Percentiles rank a stretch among this genome's conserved stretches.
Evolutionary conservation across 2,797 vertebrate species (phyloP).

Genomic region (Chromis chromis): DNA sequence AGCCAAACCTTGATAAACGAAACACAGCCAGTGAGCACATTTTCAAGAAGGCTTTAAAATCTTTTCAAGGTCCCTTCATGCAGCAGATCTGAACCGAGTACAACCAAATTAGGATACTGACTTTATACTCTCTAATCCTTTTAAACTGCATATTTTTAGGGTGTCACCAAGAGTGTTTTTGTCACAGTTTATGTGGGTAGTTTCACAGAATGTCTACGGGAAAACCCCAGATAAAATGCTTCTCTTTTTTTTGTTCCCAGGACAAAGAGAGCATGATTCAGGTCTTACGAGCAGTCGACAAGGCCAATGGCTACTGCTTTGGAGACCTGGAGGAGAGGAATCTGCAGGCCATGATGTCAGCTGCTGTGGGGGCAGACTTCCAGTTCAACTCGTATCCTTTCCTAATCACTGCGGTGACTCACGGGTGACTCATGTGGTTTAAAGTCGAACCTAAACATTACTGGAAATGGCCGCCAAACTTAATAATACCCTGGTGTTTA

Average conservation of each 20-base stretch:
- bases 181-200: not conserved
- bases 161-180: conserved; percentile 2
- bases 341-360: conserved; percentile 95
- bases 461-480: conserved; percentile 4
- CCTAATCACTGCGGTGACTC: conserved; percentile 60
- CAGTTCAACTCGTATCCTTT: conserved; percentile 97
- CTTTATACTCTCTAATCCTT: not conserved
- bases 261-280: conserved; percentile 93
- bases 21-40: not conserved
- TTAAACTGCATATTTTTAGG: conserved; percentile 1
- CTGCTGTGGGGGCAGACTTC: conserved; percentile 94
- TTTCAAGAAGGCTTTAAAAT: conserved; percentile 20
- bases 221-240: conserved; percentile 28
- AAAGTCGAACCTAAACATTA: conserved; percentile 42
- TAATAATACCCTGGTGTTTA: not conserved
- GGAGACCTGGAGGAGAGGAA: conserved; percentile 91
- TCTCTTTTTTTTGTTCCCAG: conserved; percentile 73
- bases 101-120: not conserved
- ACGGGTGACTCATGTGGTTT: conserved; percentile 68
- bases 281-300: conserved; percentile 93
- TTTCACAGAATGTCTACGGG: conserved; percentile 19
- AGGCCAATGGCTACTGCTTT: conserved; percentile 96
- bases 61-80: conserved; percentile 12
- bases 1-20: conserved; percentile 3
- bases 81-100: not conserved